Evolutionary conservation across 2,797 vertebrate genomes (phyloP).

Genomic region (Lycodopsis pacificus): DNA sequence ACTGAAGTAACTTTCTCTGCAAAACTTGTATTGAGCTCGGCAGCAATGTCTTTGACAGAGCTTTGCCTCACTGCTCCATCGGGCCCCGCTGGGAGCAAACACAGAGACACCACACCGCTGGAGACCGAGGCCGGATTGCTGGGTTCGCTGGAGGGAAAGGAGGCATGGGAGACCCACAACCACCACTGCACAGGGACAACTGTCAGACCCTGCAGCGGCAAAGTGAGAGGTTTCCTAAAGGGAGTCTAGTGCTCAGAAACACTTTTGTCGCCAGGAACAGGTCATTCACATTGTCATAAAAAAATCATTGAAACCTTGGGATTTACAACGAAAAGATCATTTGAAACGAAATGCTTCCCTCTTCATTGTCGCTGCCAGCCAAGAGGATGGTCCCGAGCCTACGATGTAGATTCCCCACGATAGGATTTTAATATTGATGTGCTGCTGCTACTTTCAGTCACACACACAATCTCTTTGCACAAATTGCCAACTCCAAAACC

Average conservation of each 20-base stretch:
- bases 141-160: background rate
- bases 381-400: background rate
- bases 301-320: background rate
- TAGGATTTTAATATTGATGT: background rate
- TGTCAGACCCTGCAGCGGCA: background rate
- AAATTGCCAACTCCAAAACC: too few relatives aligned
- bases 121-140: background rate
- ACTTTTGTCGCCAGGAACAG: background rate
- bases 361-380: background rate
- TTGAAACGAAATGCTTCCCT: too few relatives aligned
- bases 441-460: too few relatives aligned
- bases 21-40: background rate
- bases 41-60: too few relatives aligned
- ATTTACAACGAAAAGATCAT: background rate
- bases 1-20: background rate
- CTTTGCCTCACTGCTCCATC: too few relatives aligned
- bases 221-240: background rate
- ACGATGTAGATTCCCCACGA: background rate
- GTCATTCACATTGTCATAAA: accelerated
- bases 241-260: background rate
- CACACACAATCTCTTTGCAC: too few relatives aligned
- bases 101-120: background rate
- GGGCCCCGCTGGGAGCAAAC: background rate
- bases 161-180: background rate
- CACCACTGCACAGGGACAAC: too few relatives aligned